These are phyloP conservation scores for Zaprionus camerounensis DNA, from an alignment of 1,140 invertebrate species.

Conservation along the genomic window DNA sequence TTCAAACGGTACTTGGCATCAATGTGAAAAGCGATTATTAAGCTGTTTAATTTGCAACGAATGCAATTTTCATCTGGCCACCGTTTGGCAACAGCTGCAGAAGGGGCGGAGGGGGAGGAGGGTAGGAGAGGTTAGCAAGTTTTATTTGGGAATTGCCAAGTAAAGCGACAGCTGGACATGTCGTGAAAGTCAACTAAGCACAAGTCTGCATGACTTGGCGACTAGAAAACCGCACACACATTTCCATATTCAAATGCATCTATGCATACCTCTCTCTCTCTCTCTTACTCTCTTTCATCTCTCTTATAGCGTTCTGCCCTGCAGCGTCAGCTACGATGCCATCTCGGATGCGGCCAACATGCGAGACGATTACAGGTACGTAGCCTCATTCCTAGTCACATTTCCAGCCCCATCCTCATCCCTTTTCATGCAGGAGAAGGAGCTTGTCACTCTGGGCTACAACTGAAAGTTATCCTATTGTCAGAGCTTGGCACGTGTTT, in stretches of 20 bases:
- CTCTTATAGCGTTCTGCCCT: slow-evolving; percentile 86
- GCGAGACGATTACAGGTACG: slow-evolving; percentile 84
- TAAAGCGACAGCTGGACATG: slow-evolving; percentile 1
- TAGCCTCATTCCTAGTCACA: neutral
- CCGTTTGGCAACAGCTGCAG: slow-evolving; percentile 17
- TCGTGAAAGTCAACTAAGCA: slow-evolving; percentile 15
- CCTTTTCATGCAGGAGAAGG: neutral
- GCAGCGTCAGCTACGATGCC: slow-evolving; percentile 86
- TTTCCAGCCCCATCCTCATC: neutral
- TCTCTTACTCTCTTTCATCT: neutral
- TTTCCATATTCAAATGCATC: slow-evolving; percentile 35
- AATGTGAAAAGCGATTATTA: slow-evolving; percentile 50
- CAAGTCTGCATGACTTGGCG: slow-evolving; percentile 27
- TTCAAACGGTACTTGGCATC: slow-evolving; percentile 10
- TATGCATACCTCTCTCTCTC: neutral
- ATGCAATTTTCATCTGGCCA: slow-evolving; percentile 55
- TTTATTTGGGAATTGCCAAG: neutral
- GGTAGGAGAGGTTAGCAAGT: neutral
- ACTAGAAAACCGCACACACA: slow-evolving; percentile 11
- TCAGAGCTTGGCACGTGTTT: neutral
- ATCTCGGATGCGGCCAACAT: slow-evolving; percentile 79
- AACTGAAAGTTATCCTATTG: slow-evolving; percentile 9
- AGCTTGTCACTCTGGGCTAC: neutral
- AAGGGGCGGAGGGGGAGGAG: neutral
- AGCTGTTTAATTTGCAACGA: slow-evolving; percentile 65